Percentiles rank a stretch among this genome's conserved stretches.
phyloP scores from a whole-genome alignment of 2,113 vertebrate species.

The Protobothrops mucrosquamatus region DNA sequence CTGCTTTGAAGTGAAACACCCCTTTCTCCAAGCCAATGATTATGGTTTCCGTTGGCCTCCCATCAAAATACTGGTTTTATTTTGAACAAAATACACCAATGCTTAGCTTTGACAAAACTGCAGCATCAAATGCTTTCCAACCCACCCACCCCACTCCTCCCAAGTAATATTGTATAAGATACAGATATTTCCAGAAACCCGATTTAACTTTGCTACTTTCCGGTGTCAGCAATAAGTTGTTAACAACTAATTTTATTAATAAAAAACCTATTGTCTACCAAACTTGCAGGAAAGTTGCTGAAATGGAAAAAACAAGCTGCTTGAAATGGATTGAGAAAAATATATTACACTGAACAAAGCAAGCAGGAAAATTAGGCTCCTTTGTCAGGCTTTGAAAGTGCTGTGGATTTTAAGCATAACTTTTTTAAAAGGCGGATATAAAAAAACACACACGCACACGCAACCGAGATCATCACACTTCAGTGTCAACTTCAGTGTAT shows the following conservation, averaged over 20 bases:
- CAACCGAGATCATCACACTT: conserved; percentile 69
- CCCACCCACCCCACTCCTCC: rapidly evolving
- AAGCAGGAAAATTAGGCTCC: conserved; percentile 69
- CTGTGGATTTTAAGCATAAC: conserved; percentile 72
- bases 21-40: background rate
- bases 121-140: background rate
- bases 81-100: background rate
- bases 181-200: conserved; percentile 58
- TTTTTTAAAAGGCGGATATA: conserved; percentile 57
- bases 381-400: conserved; percentile 73
- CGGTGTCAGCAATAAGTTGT: conserved; percentile 53
- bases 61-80: background rate
- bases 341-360: conserved; percentile 65
- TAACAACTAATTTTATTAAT: conserved; percentile 30
- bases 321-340: conserved; percentile 74
- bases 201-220: conserved; percentile 65
- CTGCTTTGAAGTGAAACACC: background rate
- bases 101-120: background rate
- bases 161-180: conserved; percentile 23
- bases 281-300: conserved; percentile 67
- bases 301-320: conserved; percentile 70
- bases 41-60: background rate
- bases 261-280: conserved; percentile 28
- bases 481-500: conserved; percentile 69
- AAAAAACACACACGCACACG: background rate